Base-by-base conservation (phyloP, 1,140 invertebrate genomes). In the Condylostylus longicornis region DNA sequence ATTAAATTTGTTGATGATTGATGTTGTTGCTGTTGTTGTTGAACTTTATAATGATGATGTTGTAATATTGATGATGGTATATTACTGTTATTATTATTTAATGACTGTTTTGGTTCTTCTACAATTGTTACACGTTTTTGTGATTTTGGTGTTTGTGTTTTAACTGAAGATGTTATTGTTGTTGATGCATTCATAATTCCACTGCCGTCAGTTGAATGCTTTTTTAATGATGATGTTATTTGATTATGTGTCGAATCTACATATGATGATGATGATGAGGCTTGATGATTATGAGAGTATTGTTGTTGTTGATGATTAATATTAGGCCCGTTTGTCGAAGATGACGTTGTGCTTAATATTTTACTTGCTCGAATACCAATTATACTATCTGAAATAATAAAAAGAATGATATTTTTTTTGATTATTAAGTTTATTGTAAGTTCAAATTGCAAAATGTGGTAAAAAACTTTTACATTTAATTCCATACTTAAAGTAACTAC, bases 71-170 rank as follows among this genome's bases (percentile, higher is more conserved):
- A 52, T 25, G 55, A 54, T 33, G 56, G 37, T 44, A 58, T 36
- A 13, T 55, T 54, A 38, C 58, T 54, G 28, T 55, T 55, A 8
- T 52, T 57, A 19, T 49, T 43, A 27, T 52, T 48, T 9, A 53
- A 51, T 6, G 55, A 56, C 0, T 51, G 53, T 34, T 34, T 34
- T 13, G 15, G 33, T 17, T 19, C 18, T 40, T 58, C 55, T 42
- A 57, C 36, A 18, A 58, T 58, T 45, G 55, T 58, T 8, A 58
- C 55, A 14, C 55, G 53, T 36, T 58, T 58, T 41, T 58, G 55
- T 6, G 55, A 41, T 44, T 58, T 58, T 12, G 55, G 55, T 20
- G 18, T 19, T 30, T 51, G 54, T 33, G 52, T 51, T 41, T 54
- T 33, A 23, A 47, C 51, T 30, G 38, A 41, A 10, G 45, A 45